Percentiles rank a stretch among this genome's conserved stretches.
Evolutionary conservation across 1,140 invertebrate species (phyloP).

Genomic region (Drusus annulatus): DNA sequence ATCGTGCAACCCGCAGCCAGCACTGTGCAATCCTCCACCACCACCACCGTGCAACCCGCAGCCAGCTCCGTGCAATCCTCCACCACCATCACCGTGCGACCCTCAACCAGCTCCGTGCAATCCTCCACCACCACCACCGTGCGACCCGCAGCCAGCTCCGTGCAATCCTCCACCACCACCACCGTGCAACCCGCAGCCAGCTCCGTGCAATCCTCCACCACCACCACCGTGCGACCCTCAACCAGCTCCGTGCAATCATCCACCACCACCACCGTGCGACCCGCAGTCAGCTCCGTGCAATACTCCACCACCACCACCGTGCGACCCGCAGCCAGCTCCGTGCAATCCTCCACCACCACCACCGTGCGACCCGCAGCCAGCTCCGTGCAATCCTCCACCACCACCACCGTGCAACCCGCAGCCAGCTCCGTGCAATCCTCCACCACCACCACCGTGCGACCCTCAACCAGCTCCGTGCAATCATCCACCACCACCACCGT

Average conservation of each 20-base stretch:
- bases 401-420: too few species aligned
- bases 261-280: not conserved
- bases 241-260: not conserved
- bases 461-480: too few species aligned
- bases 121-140: slow-evolving; percentile 8
- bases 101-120: not conserved
- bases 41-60: slow-evolving; percentile 3
- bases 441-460: too few species aligned
- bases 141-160: slow-evolving; percentile 1
- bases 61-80: not conserved
- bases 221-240: not conserved
- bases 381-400: too few species aligned
- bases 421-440: too few species aligned
- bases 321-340: too few species aligned
- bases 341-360: too few species aligned
- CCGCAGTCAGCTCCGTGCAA: not conserved
- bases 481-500: too few species aligned
- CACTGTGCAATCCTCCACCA: not conserved
- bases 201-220: not conserved
- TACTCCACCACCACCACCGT: too few species aligned
- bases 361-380: too few species aligned
- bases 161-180: not conserved
- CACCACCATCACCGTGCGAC: not conserved
- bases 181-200: not conserved
- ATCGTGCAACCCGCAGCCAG: not conserved